Evolutionary conservation across 2,113 vertebrate genomes (phyloP).

Genomic region (Pelecanoides urinatrix): DNA sequence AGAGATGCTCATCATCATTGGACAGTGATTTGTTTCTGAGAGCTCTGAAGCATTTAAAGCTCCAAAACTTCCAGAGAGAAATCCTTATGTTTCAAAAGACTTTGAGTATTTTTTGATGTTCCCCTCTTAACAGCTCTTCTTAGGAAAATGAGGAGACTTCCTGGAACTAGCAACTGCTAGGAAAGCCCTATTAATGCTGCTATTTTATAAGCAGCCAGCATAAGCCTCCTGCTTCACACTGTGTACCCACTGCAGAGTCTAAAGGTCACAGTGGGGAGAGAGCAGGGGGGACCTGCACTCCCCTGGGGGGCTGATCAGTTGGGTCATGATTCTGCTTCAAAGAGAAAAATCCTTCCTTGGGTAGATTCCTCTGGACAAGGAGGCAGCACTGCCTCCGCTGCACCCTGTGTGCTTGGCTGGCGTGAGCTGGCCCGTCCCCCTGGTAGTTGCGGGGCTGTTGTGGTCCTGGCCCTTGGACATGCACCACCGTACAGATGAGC

Average conservation of each 20-base stretch:
- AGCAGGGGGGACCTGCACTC: not conserved
- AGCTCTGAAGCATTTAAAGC: not conserved
- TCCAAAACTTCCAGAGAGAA: not conserved
- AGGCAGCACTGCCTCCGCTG: not conserved
- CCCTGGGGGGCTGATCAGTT: not conserved
- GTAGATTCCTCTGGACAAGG: not conserved
- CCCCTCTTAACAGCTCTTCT: not conserved
- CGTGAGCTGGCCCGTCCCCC: not conserved
- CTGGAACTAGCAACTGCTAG: not conserved
- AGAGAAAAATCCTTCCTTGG: not conserved
- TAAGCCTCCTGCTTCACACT: not conserved
- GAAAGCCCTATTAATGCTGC: not conserved
- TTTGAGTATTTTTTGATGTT: not conserved
- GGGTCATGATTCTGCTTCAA: not conserved
- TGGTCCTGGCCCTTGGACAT: not conserved
- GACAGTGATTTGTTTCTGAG: not conserved
- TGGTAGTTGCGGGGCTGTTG: not conserved
- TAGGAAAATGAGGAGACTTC: not conserved
- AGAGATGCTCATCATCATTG: not conserved
- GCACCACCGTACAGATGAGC: not conserved
- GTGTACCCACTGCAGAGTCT: not conserved
- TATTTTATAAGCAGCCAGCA: not conserved
- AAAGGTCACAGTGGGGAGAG: not conserved
- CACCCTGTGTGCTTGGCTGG: not conserved
- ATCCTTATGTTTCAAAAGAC: not conserved